Percentiles rank a stretch among this genome's conserved stretches.
These are phyloP conservation scores for Melanogrammus aeglefinus DNA, from an alignment of 2,797 vertebrate species.

Conservation along the genomic window DNA sequence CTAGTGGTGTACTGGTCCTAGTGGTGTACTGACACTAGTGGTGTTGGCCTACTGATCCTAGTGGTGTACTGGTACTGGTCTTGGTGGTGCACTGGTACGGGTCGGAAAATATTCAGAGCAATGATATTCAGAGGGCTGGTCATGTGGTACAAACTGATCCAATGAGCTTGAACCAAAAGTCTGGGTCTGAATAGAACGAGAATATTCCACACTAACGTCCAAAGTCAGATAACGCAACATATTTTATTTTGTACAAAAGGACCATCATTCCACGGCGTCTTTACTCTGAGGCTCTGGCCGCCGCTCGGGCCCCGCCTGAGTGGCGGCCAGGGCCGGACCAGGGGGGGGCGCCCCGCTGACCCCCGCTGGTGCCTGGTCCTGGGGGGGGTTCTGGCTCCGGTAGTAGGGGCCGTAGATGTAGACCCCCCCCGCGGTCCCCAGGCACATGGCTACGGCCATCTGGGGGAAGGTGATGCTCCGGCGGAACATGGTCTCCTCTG, in stretches of 20 bases:
- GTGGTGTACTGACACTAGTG: too few species aligned
- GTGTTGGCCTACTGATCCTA: too few species aligned
- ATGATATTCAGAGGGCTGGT: not conserved
- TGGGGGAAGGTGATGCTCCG: conserved; percentile 73
- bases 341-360: conserved; percentile 34
- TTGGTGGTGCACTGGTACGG: too few species aligned
- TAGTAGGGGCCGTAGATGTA: conserved; percentile 87
- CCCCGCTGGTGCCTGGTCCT: conserved; percentile 43
- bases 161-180: not conserved
- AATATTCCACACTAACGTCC: not conserved
- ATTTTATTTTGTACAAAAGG: not conserved
- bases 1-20: too few species aligned
- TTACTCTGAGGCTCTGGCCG: conserved; percentile 19
- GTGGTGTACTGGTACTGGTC: too few species aligned
- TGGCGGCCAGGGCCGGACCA: conserved; percentile 17
- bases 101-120: not conserved
- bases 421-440: conserved; percentile 82
- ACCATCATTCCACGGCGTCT: conserved; percentile 41
- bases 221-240: not conserved
- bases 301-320: not conserved
- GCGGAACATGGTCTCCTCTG: conserved; percentile 59
- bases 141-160: too few species aligned
- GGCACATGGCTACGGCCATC: conserved; percentile 64
- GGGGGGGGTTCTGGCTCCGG: conserved; percentile 42
- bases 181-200: not conserved